Base-by-base conservation (phyloP, 2,113 vertebrate species). In the Hiodon alosoides region DNA sequence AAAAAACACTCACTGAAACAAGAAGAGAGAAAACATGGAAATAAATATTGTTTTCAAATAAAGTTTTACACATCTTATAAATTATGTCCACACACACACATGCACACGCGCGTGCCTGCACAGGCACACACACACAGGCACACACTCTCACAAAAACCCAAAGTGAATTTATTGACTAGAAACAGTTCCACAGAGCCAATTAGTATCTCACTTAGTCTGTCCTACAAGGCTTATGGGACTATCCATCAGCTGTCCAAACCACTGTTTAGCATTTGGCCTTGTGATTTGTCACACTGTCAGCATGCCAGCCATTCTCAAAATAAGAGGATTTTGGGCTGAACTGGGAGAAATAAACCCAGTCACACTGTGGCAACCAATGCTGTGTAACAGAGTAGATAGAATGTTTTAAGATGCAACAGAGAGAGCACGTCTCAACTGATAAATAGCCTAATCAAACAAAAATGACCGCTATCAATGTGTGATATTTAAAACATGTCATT, bases 191-290 rank as follows among this genome's bases (percentile, higher is more conserved):
- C 87, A 89, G 89, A 92, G 91, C 89, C 92, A 92, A 93, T 93
- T 91, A 93, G 91, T 88, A 92, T 90, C 91, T 90, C 86, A 90
- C 86, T 90, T 82, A 78, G 83, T 76, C 88, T 90, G 84, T 90
- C 89, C 88, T 90, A 86, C 81, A 83, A 87, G 86, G 86, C 88
- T 90, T 91, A 92, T 90, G 90, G 91, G 89, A 83, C 90, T 77
- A 93, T 93, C 90, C 88, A 92, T 93, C 91, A 92, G 87, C 83
- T 90, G 90, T 91, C 89, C 89, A 90, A 89, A 91, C 90, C 90
- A 90, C 89, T 91, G 89, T 87, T 93, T 92, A 92, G 90, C 91
- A 92, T 92, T 91, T 89, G 85, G 90, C 86, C 86, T 83, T 86
- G 90, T 85, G 86, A 93, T 92, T 92, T 91, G 91, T 93, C 92